Base-by-base conservation (phyloP, 2,888 invertebrate species). In the Adelognathus sp. region DNA sequence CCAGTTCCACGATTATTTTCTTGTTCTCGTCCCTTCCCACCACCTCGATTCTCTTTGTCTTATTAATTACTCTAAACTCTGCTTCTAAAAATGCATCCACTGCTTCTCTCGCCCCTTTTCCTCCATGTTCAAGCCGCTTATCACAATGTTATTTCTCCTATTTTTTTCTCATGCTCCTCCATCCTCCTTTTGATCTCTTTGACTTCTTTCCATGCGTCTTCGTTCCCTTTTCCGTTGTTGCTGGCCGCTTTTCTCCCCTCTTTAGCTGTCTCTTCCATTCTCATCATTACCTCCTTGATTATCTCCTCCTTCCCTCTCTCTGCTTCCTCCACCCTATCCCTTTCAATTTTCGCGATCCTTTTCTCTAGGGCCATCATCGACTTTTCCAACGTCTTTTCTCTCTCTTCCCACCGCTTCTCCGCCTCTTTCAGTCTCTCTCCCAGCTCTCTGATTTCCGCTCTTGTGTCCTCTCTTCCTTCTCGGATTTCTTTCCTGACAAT, bases 91-190 rank as follows among this genome's bases (percentile, higher is more conserved):
- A 58, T 9, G 1, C 6, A 9, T 31, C 58, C n/a, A 58, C 39
- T 58, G 11, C 46, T n/a, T 52, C 46, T 14, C 50, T 64, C 46
- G 9, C 39, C 27, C 36, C 16, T 29, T n/a, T 39, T 3, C 52
- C 66, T 21, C 6, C 24, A 36, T 33, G 1, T 36, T 27, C 18
- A 66, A 24, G 36, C 52, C 66, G 4, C 52, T 66, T 66, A 64
- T 64, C 2, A 46, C 44, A 29, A 64, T 4, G 6, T 64, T 64
- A 46, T 64, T 64, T 11, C 14, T 64, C 27, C 64, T 64, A 18
- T 54, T 31, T 54, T n/a, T 54, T 39, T 60, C 21, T 60, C 39
- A 24, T 21, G 21, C 2, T 60, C 39, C 11, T 60, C 60, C 11
- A 60, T 3, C 24, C 24, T 41, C 39, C 39, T 39, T 11, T 60